phyloP scores from a whole-genome alignment of 64 coral and sea anemone genomes.

The Montipora efflorescens region DNA sequence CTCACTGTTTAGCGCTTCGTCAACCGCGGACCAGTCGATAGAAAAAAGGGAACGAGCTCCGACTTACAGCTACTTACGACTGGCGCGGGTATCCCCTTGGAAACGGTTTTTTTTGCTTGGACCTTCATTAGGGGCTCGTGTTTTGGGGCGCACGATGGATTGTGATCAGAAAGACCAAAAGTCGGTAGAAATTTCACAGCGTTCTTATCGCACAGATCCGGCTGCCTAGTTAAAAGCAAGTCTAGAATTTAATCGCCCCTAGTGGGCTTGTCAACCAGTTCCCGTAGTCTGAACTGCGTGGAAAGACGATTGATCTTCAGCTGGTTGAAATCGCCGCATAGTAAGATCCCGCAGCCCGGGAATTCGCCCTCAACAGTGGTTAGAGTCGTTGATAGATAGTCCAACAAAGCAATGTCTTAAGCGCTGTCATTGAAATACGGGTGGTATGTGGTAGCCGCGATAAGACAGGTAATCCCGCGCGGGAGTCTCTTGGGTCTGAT shows the following conservation, averaged over 20 bases:
- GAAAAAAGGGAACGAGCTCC: conserved; percentile 4
- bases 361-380: conserved; percentile 13
- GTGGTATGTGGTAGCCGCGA: conserved; percentile 57
- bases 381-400: conserved; percentile 37
- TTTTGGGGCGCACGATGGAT: conserved; percentile 31
- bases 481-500: conserved; percentile 55
- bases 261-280: background rate
- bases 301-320: background rate
- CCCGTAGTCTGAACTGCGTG: background rate
- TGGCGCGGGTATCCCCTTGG: background rate
- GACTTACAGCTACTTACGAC: conserved; percentile 44
- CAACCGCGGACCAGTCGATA: background rate
- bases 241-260: background rate
- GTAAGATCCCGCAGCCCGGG: conserved; percentile 32
- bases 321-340: conserved; percentile 53
- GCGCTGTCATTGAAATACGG: conserved; percentile 38
- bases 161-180: conserved; percentile 42
- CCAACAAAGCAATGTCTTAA: conserved; percentile 28
- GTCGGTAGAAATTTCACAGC: background rate
- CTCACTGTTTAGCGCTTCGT: conserved; percentile 12
- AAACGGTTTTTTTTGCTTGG: background rate
- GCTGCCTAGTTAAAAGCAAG: background rate
- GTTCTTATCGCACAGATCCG: background rate
- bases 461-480: conserved; percentile 51
- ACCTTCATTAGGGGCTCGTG: background rate